phyloP scores from a whole-genome alignment of 2,888 invertebrate genomes.

The Euclidia mi region DNA sequence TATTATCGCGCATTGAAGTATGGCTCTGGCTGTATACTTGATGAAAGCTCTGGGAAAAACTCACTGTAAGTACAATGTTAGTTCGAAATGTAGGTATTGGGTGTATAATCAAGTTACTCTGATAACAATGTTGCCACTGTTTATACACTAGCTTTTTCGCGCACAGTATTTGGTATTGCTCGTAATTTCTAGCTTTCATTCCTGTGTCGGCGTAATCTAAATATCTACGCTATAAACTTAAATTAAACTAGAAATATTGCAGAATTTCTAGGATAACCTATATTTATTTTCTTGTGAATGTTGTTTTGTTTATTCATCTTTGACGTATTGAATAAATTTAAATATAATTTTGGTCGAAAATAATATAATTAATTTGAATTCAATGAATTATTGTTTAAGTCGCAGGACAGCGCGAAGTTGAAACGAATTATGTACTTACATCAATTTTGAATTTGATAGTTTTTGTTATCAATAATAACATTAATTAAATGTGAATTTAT shows the following conservation, averaged over 20 bases:
- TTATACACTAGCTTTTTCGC: slow-evolving; percentile 20
- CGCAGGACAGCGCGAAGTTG: no score
- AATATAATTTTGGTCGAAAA: no score
- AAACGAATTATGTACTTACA: no score
- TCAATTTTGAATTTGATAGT: no score
- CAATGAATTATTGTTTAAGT: no score
- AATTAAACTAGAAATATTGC: neutral
- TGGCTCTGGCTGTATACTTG: slow-evolving; percentile 46
- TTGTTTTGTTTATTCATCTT: no score
- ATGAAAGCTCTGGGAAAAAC: slow-evolving; percentile 53
- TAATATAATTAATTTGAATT: no score
- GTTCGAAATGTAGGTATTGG: slow-evolving; percentile 34
- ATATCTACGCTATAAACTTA: neutral
- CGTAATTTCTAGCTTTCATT: slow-evolving; percentile 21
- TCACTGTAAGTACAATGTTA: slow-evolving; percentile 39
- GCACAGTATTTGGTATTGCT: slow-evolving; percentile 27
- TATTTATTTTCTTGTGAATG: no score
- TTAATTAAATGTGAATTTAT: no score
- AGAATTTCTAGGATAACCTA: no score
- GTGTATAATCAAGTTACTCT: slow-evolving; percentile 31
- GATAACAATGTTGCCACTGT: slow-evolving; percentile 38
- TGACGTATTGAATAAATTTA: no score
- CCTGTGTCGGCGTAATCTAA: slow-evolving; percentile 3
- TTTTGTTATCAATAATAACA: no score
- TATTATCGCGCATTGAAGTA: slow-evolving; percentile 56